Percentiles rank a stretch among this genome's conserved stretches.
Evolutionary conservation across 2,113 vertebrate species (phyloP).

Genomic region (Pterocles burchelli): DNA sequence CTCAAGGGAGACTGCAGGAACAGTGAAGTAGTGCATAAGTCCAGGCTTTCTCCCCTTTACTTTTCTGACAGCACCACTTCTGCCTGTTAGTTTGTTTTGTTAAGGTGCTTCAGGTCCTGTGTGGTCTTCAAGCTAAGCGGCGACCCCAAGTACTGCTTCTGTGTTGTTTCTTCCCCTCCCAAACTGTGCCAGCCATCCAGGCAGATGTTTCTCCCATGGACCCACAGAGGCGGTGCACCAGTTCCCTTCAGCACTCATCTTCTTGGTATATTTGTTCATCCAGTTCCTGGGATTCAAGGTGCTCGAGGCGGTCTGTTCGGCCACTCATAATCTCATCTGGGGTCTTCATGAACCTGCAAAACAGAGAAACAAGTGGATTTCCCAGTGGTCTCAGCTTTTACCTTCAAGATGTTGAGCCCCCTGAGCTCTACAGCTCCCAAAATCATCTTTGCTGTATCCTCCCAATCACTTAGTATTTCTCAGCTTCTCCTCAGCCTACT

Average conservation of each 20-base stretch:
- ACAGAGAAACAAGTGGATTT: not conserved
- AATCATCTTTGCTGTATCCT: not conserved
- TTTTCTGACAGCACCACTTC: constrained; percentile 65
- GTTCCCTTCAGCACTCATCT: constrained; percentile 88
- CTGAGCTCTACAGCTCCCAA: not conserved
- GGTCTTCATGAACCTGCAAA: constrained; percentile 95
- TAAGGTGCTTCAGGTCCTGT: constrained; percentile 76
- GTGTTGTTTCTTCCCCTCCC: constrained; percentile 20
- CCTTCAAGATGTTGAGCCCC: not conserved
- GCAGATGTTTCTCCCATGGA: constrained; percentile 1
- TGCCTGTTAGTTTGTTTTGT: constrained; percentile 61
- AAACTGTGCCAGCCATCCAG: not conserved
- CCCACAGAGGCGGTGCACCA: not conserved
- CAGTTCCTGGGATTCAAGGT: constrained; percentile 93
- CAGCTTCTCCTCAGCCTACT: not conserved
- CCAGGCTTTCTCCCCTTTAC: constrained; percentile 39
- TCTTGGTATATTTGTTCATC: constrained; percentile 96
- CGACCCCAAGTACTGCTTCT: constrained; percentile 43
- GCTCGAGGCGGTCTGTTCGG: constrained; percentile 92
- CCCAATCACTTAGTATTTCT: not conserved
- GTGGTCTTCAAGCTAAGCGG: constrained; percentile 37
- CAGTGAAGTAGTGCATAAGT: constrained; percentile 52
- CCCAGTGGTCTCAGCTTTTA: not conserved
- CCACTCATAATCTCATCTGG: constrained; percentile 98
- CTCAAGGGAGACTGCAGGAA: constrained; percentile 47